These are phyloP conservation scores for Dunckerocampus dactyliophorus DNA, from an alignment of 2,113 vertebrate species.

Conservation along the genomic window DNA sequence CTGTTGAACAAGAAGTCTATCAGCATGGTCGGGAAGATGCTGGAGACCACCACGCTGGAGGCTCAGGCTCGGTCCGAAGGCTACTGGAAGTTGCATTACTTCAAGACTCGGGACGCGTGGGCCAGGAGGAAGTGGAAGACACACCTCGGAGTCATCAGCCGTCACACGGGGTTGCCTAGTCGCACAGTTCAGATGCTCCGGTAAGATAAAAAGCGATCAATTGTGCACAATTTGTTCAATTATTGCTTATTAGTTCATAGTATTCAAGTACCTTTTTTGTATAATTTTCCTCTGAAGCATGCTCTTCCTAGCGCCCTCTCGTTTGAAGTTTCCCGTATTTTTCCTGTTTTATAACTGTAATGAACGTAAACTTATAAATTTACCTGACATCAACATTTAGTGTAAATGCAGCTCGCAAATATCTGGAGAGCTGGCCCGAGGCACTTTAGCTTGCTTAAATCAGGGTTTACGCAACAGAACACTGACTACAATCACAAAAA, in stretches of 20 bases:
- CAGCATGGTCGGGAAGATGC: constrained; percentile 37
- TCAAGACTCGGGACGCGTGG: constrained; percentile 63
- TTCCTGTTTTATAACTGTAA: too few species aligned
- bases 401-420: too few species aligned
- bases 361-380: too few species aligned
- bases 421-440: too few species aligned
- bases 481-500: too few species aligned
- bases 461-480: too few species aligned
- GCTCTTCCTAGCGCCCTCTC: too few species aligned
- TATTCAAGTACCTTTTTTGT: too few species aligned
- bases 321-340: too few species aligned
- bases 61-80: constrained; percentile 60
- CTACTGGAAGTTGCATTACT: constrained; percentile 81
- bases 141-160: constrained; percentile 67
- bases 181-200: constrained; percentile 74
- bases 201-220: constrained; percentile 40
- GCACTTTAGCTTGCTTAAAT: too few species aligned
- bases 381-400: too few species aligned
- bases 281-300: too few species aligned
- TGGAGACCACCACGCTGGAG: constrained; percentile 31
- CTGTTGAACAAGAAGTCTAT: constrained; percentile 50
- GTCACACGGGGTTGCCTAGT: constrained; percentile 75
- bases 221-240: constrained; percentile 18
- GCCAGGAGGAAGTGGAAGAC: constrained; percentile 61
- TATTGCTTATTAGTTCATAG: neutral